Percentiles rank a stretch among this genome's conserved stretches.
Conservation (phyloP, 30 jellyfish, hydroid and myxozoan genomes). For the Turritopsis rubra region DNA sequence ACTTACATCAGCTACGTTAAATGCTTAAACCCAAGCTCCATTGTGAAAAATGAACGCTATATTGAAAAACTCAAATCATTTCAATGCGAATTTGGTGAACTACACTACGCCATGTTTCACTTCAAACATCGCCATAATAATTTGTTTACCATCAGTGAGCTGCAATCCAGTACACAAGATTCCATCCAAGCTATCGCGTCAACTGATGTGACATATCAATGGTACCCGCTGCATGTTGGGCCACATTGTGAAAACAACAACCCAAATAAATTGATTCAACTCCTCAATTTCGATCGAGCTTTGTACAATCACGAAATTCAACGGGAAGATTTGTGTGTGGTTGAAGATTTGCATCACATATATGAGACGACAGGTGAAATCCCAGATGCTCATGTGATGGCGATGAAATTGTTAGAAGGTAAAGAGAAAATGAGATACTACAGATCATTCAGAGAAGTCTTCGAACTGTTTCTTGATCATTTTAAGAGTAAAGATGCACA, state of each 20-base stretch:
- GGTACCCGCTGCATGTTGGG: slow-evolving; percentile 1
- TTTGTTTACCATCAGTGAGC: neutral
- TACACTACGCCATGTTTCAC: slow-evolving; percentile 11
- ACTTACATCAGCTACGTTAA: slow-evolving; percentile 6
- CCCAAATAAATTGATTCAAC: slow-evolving; percentile 2
- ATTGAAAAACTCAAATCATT: neutral
- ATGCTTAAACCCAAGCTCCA: slow-evolving; percentile 6
- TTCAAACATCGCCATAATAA: neutral
- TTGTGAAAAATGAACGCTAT: slow-evolving; percentile 7
- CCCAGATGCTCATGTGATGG: slow-evolving; percentile 10
- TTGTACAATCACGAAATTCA: slow-evolving; percentile 3
- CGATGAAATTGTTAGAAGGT: neutral
- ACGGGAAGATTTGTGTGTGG: neutral
- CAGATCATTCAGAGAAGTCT: slow-evolving; percentile 12
- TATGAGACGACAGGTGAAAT: neutral
- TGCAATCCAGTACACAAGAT: neutral
- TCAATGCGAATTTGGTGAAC: slow-evolving; percentile 12
- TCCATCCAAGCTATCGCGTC: neutral
- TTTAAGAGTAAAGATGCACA: slow-evolving; percentile 13
- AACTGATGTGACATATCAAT: slow-evolving; percentile 1
- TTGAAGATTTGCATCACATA: slow-evolving; percentile 10
- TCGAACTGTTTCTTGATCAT: slow-evolving; percentile 19
- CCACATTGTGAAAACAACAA: neutral
- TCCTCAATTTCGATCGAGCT: neutral
- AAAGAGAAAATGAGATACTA: slow-evolving; percentile 12